phyloP scores from a whole-genome alignment of 2,797 vertebrate genomes.

The Antennarius maculatus region DNA sequence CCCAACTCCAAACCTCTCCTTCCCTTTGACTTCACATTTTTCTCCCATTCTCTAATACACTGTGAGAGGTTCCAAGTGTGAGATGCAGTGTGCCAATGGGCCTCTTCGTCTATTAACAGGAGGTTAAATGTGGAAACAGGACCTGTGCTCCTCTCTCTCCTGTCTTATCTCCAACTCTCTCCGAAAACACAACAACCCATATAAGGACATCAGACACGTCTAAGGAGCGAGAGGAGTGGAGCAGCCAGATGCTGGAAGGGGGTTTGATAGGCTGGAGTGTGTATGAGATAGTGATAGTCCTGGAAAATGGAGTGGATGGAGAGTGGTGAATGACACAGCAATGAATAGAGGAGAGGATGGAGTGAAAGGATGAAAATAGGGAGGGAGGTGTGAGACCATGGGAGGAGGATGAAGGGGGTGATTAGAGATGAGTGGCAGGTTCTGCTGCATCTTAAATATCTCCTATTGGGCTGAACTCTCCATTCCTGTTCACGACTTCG shows the following conservation, averaged over 20 bases:
- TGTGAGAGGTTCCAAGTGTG: constrained; percentile 19
- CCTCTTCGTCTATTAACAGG: constrained; percentile 67
- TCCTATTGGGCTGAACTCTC: constrained; percentile 74
- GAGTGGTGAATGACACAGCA: constrained; percentile 52
- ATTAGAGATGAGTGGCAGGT: constrained; percentile 75
- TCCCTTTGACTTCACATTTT: constrained; percentile 12
- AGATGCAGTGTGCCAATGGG: constrained; percentile 36
- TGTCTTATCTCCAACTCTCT: constrained; percentile 58
- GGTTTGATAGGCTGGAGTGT: constrained; percentile 65
- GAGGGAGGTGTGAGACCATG: constrained; percentile 44
- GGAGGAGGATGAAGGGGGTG: constrained; percentile 51
- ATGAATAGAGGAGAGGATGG: constrained; percentile 44
- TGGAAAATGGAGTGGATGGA: constrained; percentile 53
- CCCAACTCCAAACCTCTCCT: constrained; percentile 5
- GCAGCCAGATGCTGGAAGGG: constrained; percentile 76
- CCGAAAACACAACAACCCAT: constrained; percentile 85
- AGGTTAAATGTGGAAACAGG: constrained; percentile 86
- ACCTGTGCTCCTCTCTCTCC: constrained; percentile 50
- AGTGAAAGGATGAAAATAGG: constrained; percentile 35
- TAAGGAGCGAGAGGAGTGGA: constrained; percentile 50
- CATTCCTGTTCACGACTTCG: constrained; percentile 63
- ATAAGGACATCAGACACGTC: constrained; percentile 84
- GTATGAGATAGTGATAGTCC: constrained; percentile 49
- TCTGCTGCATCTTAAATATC: constrained; percentile 82
- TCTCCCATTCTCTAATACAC: constrained; percentile 5